Percentiles rank a stretch among this genome's conserved stretches.
phyloP scores from a whole-genome alignment of 2,113 vertebrate genomes.

The Casuarius casuarius region DNA sequence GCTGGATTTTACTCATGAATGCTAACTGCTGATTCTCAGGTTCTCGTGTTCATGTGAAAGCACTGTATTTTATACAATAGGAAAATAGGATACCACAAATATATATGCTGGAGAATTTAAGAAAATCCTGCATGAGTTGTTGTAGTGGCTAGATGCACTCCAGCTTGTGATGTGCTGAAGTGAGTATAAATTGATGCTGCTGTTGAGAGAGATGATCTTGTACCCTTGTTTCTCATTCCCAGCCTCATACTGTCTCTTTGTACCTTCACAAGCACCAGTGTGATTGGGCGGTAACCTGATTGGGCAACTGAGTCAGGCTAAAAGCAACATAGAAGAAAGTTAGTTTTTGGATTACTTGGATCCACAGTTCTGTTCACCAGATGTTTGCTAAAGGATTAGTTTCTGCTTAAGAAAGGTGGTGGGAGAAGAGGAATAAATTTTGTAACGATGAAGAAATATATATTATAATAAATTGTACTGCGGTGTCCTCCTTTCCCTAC shows the following conservation, averaged over 20 bases:
- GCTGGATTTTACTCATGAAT: background rate
- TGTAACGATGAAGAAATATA: background rate
- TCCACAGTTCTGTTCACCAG: background rate
- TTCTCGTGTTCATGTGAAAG: background rate
- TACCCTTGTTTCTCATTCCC: background rate
- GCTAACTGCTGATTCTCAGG: background rate
- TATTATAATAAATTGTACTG: background rate
- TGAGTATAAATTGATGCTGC: background rate
- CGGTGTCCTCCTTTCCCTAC: background rate
- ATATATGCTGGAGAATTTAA: background rate
- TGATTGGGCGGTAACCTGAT: background rate
- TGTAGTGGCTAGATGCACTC: background rate
- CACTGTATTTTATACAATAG: background rate
- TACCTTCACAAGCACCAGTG: background rate
- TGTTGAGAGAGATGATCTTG: background rate
- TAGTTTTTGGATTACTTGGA: background rate
- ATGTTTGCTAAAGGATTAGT: background rate
- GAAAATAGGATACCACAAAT: background rate
- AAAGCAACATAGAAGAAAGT: background rate
- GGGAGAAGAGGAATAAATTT: background rate
- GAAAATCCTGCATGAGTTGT: accelerated
- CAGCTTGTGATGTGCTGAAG: background rate
- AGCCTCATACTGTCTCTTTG: background rate
- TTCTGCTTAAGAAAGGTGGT: background rate
- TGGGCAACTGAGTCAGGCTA: background rate